Conservation (phyloP, 2,113 vertebrate species). For the Boulengerochromis microlepis region DNA sequence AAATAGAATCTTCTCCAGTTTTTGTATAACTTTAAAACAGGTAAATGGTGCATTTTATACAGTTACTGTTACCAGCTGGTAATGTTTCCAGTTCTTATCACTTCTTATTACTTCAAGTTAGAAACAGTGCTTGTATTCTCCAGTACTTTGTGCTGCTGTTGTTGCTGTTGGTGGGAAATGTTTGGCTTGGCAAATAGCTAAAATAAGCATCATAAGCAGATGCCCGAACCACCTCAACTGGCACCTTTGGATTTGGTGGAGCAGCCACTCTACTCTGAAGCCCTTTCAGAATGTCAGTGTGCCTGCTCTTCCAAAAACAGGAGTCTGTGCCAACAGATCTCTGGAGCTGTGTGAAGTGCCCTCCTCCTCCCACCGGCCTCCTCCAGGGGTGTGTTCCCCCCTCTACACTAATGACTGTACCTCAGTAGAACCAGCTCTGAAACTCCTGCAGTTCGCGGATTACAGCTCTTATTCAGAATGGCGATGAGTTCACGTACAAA, state of each 20-base stretch:
- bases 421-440: neutral
- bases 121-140: neutral
- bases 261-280: neutral
- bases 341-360: neutral
- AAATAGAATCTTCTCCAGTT: too few species aligned
- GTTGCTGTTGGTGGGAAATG: neutral
- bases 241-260: neutral
- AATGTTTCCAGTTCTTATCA: too few species aligned
- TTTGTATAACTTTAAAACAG: too few species aligned
- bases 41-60: too few species aligned
- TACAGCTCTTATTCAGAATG: neutral
- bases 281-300: neutral
- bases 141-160: neutral
- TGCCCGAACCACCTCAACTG: neutral
- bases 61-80: too few species aligned
- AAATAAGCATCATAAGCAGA: neutral
- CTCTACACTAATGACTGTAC: neutral
- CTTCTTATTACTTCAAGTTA: too few species aligned
- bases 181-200: neutral
- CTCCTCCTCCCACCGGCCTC: neutral
- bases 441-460: accelerated
- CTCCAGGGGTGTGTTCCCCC: neutral
- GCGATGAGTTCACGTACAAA: neutral
- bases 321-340: neutral
- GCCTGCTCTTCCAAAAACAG: neutral